A percentile compares a stretch with the other conserved stretches of the same genome.
phyloP scores from a whole-genome alignment of 1,140 invertebrate species.

The Heliconius congener region DNA sequence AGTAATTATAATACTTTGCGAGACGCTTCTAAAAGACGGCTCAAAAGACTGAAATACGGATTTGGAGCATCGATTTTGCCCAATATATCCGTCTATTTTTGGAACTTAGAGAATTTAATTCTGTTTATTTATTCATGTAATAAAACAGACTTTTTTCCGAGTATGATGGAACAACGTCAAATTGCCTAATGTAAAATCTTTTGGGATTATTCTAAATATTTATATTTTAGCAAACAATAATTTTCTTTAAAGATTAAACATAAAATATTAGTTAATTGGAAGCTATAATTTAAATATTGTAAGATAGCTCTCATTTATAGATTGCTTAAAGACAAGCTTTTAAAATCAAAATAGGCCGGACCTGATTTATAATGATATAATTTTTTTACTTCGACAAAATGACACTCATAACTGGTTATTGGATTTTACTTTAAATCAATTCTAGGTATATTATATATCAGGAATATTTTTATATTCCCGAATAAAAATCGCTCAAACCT shows the following conservation, averaged over 20 bases:
- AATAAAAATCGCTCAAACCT: conserved; percentile 78
- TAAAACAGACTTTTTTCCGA: background rate
- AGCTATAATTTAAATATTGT: no score
- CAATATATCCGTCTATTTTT: background rate
- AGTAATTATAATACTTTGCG: background rate
- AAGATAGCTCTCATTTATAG: no score
- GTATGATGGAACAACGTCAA: background rate
- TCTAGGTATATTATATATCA: no score
- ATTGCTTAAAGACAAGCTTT: no score
- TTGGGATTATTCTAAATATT: background rate
- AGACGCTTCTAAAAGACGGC: background rate
- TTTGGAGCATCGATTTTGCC: background rate
- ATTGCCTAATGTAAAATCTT: background rate
- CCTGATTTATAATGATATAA: no score
- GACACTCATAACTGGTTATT: no score
- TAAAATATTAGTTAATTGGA: no score
- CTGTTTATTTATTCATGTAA: conserved; percentile 1
- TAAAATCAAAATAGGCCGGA: no score
- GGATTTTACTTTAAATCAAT: no score
- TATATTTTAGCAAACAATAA: background rate
- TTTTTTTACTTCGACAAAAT: no score
- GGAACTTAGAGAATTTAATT: background rate
- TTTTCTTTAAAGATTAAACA: no score
- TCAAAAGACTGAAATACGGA: background rate
- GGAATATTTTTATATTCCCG: background rate